These are phyloP conservation scores for Varecia variegata DNA, from an alignment of 2,797 vertebrate species.

Conservation along the genomic window DNA sequence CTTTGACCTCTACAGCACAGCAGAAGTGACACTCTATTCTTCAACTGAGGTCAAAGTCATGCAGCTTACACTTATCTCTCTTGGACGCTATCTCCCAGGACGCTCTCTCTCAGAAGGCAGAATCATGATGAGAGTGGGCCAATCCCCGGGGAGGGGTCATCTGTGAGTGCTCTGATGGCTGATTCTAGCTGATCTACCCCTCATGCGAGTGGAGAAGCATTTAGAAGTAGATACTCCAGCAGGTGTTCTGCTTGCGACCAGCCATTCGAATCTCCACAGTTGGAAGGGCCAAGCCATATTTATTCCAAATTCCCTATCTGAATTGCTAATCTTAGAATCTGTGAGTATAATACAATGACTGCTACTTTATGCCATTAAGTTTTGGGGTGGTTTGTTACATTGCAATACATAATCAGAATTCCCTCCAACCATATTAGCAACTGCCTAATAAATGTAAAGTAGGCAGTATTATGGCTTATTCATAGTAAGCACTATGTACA, in stretches of 20 bases:
- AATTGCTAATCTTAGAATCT: background rate
- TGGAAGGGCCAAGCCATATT: background rate
- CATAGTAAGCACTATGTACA: background rate
- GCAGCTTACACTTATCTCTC: background rate
- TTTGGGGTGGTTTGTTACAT: background rate
- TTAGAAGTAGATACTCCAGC: background rate
- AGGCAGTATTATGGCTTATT: background rate
- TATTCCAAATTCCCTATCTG: background rate
- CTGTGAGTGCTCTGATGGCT: background rate
- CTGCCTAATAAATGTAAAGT: background rate
- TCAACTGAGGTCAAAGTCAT: background rate
- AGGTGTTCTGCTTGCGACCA: background rate
- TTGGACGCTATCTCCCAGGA: background rate
- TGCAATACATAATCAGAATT: background rate
- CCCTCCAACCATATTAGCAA: background rate
- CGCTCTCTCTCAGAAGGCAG: background rate
- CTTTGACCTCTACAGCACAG: background rate
- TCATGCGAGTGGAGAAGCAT: background rate
- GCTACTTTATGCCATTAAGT: background rate
- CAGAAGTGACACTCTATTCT: background rate
- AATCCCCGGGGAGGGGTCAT: fast-evolving
- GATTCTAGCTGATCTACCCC: background rate
- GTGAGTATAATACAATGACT: background rate
- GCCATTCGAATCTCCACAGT: background rate
- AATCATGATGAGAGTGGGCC: background rate